A percentile compares a stretch with the other conserved stretches of the same genome.
phyloP scores from a whole-genome alignment of 2,888 invertebrate species.

The Auanema sp. region DNA sequence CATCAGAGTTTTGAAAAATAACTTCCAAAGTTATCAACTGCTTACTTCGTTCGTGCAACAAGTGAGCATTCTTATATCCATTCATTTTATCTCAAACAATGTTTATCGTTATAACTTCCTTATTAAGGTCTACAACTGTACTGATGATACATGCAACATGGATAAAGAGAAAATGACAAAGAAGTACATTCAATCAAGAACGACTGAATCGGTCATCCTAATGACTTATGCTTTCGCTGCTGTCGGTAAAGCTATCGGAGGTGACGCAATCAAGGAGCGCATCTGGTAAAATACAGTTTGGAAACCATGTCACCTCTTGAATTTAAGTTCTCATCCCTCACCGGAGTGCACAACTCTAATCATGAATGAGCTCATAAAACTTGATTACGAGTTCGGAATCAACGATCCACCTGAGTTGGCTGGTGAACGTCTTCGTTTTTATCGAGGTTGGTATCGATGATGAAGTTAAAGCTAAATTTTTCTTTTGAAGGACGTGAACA shows the following conservation, averaged over 20 bases:
- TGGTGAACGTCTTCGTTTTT: slow-evolving; percentile 38
- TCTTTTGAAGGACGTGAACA: slow-evolving; percentile 21
- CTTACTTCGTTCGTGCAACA: slow-evolving; percentile 60
- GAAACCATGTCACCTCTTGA: neutral
- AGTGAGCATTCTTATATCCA: slow-evolving; percentile 20
- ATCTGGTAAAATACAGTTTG: slow-evolving; percentile 33
- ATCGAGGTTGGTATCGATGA: slow-evolving; percentile 22
- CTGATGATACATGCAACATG: slow-evolving; percentile 32
- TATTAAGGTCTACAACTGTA: slow-evolving; percentile 39
- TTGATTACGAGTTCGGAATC: slow-evolving; percentile 48
- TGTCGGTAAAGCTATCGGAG: slow-evolving; percentile 48
- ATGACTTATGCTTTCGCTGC: slow-evolving; percentile 60
- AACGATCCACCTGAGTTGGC: slow-evolving; percentile 48
- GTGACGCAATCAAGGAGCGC: slow-evolving; percentile 38
- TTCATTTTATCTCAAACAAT: neutral
- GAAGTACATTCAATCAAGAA: slow-evolving; percentile 39
- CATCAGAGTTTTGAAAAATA: slow-evolving; percentile 57
- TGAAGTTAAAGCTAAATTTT: slow-evolving; percentile 8
- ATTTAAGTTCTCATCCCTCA: slow-evolving; percentile 39
- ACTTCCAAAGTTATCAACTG: slow-evolving; percentile 59
- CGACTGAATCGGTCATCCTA: slow-evolving; percentile 52
- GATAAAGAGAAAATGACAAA: slow-evolving; percentile 35
- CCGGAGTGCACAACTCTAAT: slow-evolving; percentile 48
- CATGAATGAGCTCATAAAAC: slow-evolving; percentile 34
- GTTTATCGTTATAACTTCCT: neutral